Evolutionary conservation across 2,797 vertebrate species (phyloP), one percentile per base, ranked within the genome.

Genomic region (Tadarida brasiliensis): DNA sequence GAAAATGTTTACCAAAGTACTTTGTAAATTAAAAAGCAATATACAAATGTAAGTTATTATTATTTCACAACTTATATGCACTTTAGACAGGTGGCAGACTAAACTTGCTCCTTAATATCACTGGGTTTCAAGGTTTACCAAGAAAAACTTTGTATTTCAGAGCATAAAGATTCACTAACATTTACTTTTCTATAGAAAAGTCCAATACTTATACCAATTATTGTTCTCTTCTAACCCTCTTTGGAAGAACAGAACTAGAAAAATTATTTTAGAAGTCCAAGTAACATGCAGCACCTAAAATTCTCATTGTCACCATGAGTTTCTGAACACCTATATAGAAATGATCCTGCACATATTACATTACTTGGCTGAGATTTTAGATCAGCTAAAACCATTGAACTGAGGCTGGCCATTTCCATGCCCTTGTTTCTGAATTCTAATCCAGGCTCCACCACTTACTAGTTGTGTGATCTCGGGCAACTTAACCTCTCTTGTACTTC

Each of bases 201-300:
- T 71, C 51, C 65, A 76, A 78, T 78, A 30, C 35, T 86, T 86
- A 78, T n/a, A 77, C 51, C 49, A 96, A 51, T 51, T 84, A 92
- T n/a, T 47, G 9, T 78, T 91, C 54, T 87, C 22, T 57, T 65
- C 70, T 92, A 87, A 74, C n/a, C 20, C 47, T 77, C 59, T 88
- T 87, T 92, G 59, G 35, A 28, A 94, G 63, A 93, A 92, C 1
- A 87, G 68, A 92, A 65, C 26, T 74, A 92, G 63, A 82, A 92
- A 80, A 30, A 77, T 85, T 49, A 49, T 85, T 95, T 80, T 78
- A 83, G 11, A 96, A 96, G 24, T 82, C 73, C 94, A 92, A 96
- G 67, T 49, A 89, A 73, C 56, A 71, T 47, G 26, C 11, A 56
- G 44, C 26, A 47, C 56, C 87, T 83, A 92, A 94, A 84, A 86